Evolutionary conservation across 2,888 invertebrate genomes (phyloP), one percentile per base, ranked within the genome.

Genomic region (Lithophane leautieri): DNA sequence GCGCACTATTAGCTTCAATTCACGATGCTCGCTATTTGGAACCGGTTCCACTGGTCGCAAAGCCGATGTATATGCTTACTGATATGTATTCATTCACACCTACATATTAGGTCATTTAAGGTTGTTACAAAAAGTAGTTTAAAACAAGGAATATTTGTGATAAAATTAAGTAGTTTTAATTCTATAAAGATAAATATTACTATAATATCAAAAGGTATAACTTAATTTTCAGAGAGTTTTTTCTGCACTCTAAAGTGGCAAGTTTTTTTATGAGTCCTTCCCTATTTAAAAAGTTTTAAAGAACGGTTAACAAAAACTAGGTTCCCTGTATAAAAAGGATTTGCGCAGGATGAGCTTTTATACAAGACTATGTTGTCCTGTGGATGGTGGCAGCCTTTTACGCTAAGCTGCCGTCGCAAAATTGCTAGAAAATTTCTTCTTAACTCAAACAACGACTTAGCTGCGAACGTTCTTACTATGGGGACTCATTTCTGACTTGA

Each of bases 1-100:
- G 92, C 93, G 82, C 86, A 76, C 89, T 86, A 91, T 94, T 93
- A 93, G 89, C 82, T 86, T 89, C 92, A 94, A 93, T 94, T 92
- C 90, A 89, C 83, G 81, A 86, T 84, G 79, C 79, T 90, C 80
- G 87, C 85, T 86, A 85, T 88, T 86, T 83, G 82, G 81, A 86
- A 90, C 89, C 85, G 84, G 90, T 89, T 82, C 66, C 44, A 83
- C 86, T 80, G 76, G 88, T 90, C 67, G 75, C 65, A 71, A 76
- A 22, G 66, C 25, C 83, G 73, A 87, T 85, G 85, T 89, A 86
- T 87, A 85, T 61, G 61, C 65, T 73, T 78, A 79, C 79, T 85
- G 79, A 84, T 67, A 76, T 85, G 81, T 82, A 70, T 78, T 82
- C 54, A 62, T 79, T 79, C 84, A 84, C 85, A 82, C 75, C 74